Base-by-base conservation (phyloP, 2,888 invertebrate species). In the Mongoloraphidia duomilia region DNA sequence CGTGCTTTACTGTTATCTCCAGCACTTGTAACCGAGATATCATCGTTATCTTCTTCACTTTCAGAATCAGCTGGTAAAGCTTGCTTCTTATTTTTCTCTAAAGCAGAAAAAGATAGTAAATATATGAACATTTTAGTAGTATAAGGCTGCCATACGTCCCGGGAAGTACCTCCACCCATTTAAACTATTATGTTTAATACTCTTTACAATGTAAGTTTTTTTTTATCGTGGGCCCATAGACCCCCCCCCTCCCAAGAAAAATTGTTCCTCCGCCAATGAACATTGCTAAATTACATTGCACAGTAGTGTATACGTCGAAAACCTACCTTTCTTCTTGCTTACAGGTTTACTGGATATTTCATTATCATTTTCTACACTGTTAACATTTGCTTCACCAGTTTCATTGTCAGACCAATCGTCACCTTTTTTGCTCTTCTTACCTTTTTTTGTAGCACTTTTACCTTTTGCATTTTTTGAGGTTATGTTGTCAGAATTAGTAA, bases 391-490 rank as follows among this genome's bases (percentile, higher is more conserved):
- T 42, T 53, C 39, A 26, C 13, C 39, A 26, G 26, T 26, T 52
- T 65, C 68, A 49, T 72, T 70, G 48, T 60, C 60, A 55, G 70
- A 72, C 60, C 66, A 63, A 43, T 56, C 57, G 52, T 73, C 74
- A 43, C 70, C 71, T 57, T 69, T 67, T 41, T 67, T 67, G 54
- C 67, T 70, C 62, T 70, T 71, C 64, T 72, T 73, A 13, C 66
- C 67, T 60, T 72, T 72, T 61, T 72, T 74, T 58, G 70, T 70
- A 38, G 47, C 49, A 26, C 26, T 26, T 38, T 55, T 56, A 35
- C 49, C 53, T 53, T 70, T 69, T 56, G 68, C 68, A 50, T 65
- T 63, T 63, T 74, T 75, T 50, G 62, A 64, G 73, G 73, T 73
- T 73, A 73, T 56, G 49, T 70, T 71, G 52, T 62, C 63, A 52